A percentile compares a stretch with the other conserved stretches of the same genome.
These are phyloP conservation scores for Mastigias papua DNA, from an alignment of 30 jellyfish, hydroid and myxozoan genomes.

Conservation along the genomic window DNA sequence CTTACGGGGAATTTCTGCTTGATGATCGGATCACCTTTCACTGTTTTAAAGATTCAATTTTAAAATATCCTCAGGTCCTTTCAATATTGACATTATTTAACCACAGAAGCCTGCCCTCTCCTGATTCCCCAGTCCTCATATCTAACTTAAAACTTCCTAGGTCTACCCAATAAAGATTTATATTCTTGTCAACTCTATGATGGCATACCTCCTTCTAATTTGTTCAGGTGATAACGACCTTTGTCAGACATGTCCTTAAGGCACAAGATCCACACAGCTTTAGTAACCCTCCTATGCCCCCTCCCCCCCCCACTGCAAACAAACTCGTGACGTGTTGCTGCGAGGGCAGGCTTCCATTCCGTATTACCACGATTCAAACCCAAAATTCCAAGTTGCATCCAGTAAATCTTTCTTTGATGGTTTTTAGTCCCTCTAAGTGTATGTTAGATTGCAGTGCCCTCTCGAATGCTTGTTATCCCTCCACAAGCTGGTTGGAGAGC, in stretches of 20 bases:
- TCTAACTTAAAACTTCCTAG: background rate
- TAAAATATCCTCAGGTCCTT: background rate
- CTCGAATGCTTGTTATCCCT: too few relatives aligned
- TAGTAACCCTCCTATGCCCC: too few relatives aligned
- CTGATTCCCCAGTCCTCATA: background rate
- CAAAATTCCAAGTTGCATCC: too few relatives aligned
- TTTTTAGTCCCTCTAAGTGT: too few relatives aligned
- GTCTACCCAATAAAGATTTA: background rate
- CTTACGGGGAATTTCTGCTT: background rate
- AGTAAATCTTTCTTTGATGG: too few relatives aligned
- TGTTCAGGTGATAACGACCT: background rate
- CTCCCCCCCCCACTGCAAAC: too few relatives aligned
- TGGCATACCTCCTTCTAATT: background rate
- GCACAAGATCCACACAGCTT: too few relatives aligned
- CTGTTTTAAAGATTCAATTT: background rate
- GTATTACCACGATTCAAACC: too few relatives aligned
- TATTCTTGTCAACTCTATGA: background rate
- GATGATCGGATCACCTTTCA: constrained; percentile 20
- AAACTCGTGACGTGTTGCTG: too few relatives aligned
- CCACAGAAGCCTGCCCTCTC: background rate
- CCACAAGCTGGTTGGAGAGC: too few relatives aligned
- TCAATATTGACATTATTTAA: background rate
- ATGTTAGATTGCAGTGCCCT: too few relatives aligned
- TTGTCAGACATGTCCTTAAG: background rate
- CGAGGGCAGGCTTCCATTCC: too few relatives aligned